phyloP scores from a whole-genome alignment of 1,140 invertebrate genomes.

The Anastatus disparis region DNA sequence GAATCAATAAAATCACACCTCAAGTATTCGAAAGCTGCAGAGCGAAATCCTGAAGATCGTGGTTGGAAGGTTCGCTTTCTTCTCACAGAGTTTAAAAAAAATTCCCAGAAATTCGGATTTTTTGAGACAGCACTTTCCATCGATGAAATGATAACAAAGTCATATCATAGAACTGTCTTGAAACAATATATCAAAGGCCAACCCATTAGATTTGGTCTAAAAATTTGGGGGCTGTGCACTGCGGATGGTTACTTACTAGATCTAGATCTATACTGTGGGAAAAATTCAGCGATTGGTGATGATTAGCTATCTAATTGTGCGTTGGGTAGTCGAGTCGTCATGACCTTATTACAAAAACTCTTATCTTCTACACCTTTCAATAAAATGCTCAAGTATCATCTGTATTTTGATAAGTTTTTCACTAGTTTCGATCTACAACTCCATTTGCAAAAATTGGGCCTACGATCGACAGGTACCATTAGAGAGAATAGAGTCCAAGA shows the following conservation, averaged over 20 bases:
- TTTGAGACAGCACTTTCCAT: constrained; percentile 23
- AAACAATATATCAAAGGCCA: constrained; percentile 60
- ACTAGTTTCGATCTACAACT: background rate
- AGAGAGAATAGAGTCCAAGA: constrained; percentile 34
- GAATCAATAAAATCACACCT: background rate
- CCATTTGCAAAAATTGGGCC: constrained; percentile 38
- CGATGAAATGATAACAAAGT: background rate
- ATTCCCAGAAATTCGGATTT: constrained; percentile 33
- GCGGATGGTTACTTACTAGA: background rate
- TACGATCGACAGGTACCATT: constrained; percentile 34
- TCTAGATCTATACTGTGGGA: constrained; percentile 2
- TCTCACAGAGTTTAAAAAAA: constrained; percentile 23
- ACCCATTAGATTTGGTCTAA: constrained; percentile 58
- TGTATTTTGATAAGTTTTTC: too few relatives aligned
- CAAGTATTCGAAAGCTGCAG: constrained; percentile 3
- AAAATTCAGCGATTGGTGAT: too few relatives aligned
- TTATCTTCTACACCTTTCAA: background rate
- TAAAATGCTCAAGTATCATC: background rate
- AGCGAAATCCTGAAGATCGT: constrained; percentile 13
- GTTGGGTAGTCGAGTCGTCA: constrained; percentile 2
- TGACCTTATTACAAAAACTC: background rate
- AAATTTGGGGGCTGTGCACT: constrained; percentile 48
- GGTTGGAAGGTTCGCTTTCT: background rate
- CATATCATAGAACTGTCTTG: constrained; percentile 41
- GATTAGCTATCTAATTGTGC: background rate